Evolutionary conservation across 2,888 invertebrate species (phyloP).

Genomic region (Eubasilissa splendida): DNA sequence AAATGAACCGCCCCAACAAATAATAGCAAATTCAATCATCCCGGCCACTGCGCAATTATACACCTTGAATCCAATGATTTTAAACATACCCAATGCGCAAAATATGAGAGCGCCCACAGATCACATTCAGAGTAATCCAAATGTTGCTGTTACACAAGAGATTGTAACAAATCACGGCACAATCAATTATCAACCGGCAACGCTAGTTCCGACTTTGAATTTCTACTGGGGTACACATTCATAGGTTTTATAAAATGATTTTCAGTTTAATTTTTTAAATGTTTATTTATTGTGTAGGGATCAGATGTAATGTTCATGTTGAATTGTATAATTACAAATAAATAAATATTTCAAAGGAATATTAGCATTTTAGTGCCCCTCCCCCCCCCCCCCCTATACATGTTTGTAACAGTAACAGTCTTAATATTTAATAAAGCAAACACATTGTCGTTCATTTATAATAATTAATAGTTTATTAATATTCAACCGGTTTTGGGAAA

Average conservation of each 20-base stretch:
- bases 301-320: too few species aligned
- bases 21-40: background rate
- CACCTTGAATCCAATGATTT: conserved; percentile 26
- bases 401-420: too few species aligned
- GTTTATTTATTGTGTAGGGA: too few species aligned
- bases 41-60: background rate
- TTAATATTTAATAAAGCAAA: too few species aligned
- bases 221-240: conserved; percentile 12
- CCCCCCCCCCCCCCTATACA: too few species aligned
- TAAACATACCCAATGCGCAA: conserved; percentile 43
- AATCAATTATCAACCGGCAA: conserved; percentile 3
- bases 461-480: too few species aligned
- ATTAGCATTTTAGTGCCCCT: too few species aligned
- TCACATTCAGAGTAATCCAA: background rate
- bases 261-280: too few species aligned
- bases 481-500: too few species aligned
- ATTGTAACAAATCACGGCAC: background rate
- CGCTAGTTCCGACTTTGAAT: conserved; percentile 12
- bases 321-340: too few species aligned
- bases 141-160: background rate
- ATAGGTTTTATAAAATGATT: background rate
- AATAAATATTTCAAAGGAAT: too few species aligned
- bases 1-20: background rate
- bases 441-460: too few species aligned
- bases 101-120: background rate